Percentiles rank a stretch among this genome's conserved stretches.
phyloP scores from a whole-genome alignment of 2,888 invertebrate genomes.

The Lissocephala sabroskyi region DNA sequence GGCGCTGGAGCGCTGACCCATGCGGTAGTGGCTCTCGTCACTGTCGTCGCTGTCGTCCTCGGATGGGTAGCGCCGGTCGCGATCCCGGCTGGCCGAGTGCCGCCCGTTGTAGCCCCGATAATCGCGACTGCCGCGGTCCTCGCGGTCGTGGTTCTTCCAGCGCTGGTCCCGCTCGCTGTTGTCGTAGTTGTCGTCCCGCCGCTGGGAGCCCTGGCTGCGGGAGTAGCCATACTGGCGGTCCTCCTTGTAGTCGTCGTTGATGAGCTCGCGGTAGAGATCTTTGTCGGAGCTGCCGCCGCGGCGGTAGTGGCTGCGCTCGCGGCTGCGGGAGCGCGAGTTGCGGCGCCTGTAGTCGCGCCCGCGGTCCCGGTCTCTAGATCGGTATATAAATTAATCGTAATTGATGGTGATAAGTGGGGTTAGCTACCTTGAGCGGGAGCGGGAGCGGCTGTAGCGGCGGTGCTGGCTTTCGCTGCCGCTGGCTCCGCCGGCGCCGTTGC shows the following conservation, averaged over 20 bases:
- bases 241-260: slow-evolving; percentile 70
- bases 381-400: not conserved
- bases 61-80: slow-evolving; percentile 43
- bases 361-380: slow-evolving; percentile 67
- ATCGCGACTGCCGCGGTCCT: slow-evolving; percentile 34
- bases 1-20: slow-evolving; percentile 72
- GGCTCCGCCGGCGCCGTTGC: slow-evolving; percentile 20
- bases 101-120: slow-evolving; percentile 42
- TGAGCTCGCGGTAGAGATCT: slow-evolving; percentile 70
- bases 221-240: slow-evolving; percentile 47
- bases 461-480: slow-evolving; percentile 48
- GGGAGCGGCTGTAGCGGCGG: slow-evolving; percentile 68
- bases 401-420: no score
- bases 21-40: slow-evolving; percentile 48
- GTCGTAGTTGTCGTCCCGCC: slow-evolving; percentile 39
- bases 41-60: slow-evolving; percentile 69
- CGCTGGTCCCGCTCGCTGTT: slow-evolving; percentile 44
- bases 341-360: slow-evolving; percentile 63
- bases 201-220: slow-evolving; percentile 38
- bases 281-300: slow-evolving; percentile 54
- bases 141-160: slow-evolving; percentile 41
- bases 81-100: slow-evolving; percentile 47
- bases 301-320: slow-evolving; percentile 68
- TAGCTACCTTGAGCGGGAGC: slow-evolving; percentile 48
- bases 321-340: slow-evolving; percentile 64